phyloP scores from a whole-genome alignment of 1,140 invertebrate genomes.

The Laupala kohalensis region DNA sequence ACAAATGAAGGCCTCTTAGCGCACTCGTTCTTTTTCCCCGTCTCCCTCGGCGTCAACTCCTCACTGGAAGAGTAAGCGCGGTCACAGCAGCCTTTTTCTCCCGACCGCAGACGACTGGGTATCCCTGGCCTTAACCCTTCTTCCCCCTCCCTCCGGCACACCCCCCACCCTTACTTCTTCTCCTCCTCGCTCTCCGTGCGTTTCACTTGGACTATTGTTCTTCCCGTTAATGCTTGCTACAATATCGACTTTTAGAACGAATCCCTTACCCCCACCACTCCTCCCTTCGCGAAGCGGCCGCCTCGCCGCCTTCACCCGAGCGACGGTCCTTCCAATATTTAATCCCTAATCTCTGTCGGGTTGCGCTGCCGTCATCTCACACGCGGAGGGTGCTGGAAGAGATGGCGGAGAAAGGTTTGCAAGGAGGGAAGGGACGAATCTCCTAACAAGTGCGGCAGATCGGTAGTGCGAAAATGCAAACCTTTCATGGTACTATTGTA shows the following conservation, averaged over 20 bases:
- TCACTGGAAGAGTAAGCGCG: neutral
- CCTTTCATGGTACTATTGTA: too few relatives aligned
- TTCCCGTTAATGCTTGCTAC: slow-evolving; percentile 6
- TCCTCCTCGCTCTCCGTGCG: neutral
- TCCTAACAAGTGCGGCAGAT: too few relatives aligned
- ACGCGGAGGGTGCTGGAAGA: neutral
- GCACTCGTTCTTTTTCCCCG: too few relatives aligned
- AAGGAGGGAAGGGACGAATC: too few relatives aligned
- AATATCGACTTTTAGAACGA: slow-evolving; percentile 10
- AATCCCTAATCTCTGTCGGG: slow-evolving; percentile 9
- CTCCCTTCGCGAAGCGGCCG: too few relatives aligned
- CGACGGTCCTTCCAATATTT: slow-evolving; percentile 9
- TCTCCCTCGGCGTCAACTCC: too few relatives aligned
- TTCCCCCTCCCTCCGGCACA: too few relatives aligned
- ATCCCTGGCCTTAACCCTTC: neutral
- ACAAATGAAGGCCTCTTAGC: too few relatives aligned
- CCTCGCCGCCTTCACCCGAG: neutral
- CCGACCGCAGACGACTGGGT: neutral
- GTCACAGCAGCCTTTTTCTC: neutral
- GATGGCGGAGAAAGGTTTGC: too few relatives aligned
- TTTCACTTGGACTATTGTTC: slow-evolving; percentile 8
- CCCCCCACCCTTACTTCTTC: too few relatives aligned
- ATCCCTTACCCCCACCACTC: neutral
- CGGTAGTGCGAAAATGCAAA: too few relatives aligned
- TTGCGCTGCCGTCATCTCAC: neutral